Conservation (phyloP, 2,888 invertebrate genomes). For the Nephrotoma appendiculata region DNA sequence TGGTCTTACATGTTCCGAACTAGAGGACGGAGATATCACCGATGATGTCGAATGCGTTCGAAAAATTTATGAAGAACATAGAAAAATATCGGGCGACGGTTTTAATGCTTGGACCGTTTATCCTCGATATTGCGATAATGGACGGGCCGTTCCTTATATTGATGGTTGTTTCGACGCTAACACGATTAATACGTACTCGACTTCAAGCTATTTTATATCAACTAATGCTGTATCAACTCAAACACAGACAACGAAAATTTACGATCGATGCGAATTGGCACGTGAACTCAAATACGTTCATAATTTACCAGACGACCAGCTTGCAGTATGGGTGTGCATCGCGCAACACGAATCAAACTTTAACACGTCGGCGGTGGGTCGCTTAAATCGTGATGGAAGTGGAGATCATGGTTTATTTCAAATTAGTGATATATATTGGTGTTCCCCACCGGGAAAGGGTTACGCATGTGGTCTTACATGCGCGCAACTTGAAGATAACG, state of each 20-base stretch:
- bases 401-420: constrained; percentile 60
- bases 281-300: constrained; percentile 39
- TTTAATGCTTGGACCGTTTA: constrained; percentile 37
- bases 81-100: constrained; percentile 49
- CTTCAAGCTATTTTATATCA: neutral
- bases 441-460: constrained; percentile 36
- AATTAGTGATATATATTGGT: constrained; percentile 60
- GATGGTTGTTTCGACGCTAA: constrained; percentile 16
- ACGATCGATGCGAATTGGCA: constrained; percentile 51
- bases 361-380: constrained; percentile 44
- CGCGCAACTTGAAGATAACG: constrained; percentile 46
- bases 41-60: constrained; percentile 54
- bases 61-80: constrained; percentile 47
- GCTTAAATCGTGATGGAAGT: constrained; percentile 37
- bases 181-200: neutral
- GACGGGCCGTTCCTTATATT: constrained; percentile 8
- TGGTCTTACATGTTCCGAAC: constrained; percentile 40
- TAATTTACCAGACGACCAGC: constrained; percentile 34
- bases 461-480: constrained; percentile 48
- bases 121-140: constrained; percentile 19
- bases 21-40: constrained; percentile 50
- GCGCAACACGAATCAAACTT: constrained; percentile 50
- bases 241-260: constrained; percentile 22
- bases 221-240: constrained; percentile 6
- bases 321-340: constrained; percentile 50